Conservation (phyloP, 2,888 invertebrate genomes). For the Aleiodes testaceus region DNA sequence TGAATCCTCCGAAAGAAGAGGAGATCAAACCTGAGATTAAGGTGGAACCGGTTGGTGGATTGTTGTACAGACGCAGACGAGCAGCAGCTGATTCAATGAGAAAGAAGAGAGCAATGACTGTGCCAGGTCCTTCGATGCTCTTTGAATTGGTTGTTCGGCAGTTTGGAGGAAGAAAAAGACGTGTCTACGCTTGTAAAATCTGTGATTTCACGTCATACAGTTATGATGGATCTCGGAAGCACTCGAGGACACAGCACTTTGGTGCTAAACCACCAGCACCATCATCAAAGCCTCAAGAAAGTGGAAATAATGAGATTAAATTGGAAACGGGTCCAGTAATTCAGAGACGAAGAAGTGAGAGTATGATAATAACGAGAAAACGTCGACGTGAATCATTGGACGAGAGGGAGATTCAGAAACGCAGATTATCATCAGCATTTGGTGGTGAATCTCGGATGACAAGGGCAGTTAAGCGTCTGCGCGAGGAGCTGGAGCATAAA, state of each 20-base stretch:
- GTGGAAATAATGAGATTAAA: background rate
- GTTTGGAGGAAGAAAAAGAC: background rate
- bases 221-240: conserved; percentile 6
- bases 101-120: background rate
- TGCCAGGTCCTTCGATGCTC: background rate
- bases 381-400: conserved; percentile 29
- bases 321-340: background rate
- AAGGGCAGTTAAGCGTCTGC: conserved; percentile 23
- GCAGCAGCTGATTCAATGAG: background rate
- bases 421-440: conserved; percentile 5
- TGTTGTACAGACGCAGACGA: background rate
- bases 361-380: conserved; percentile 9
- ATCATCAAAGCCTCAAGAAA: background rate
- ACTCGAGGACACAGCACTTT: background rate
- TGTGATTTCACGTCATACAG: conserved; percentile 8
- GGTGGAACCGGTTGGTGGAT: background rate
- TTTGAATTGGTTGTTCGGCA: background rate
- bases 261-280: background rate
- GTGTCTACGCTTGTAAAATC: conserved; percentile 22
- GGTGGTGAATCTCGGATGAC: conserved; percentile 27
- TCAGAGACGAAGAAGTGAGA: conserved; percentile 5
- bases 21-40: background rate
- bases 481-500: conserved; percentile 21
- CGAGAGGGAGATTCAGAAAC: conserved; percentile 14
- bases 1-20: background rate